These are phyloP conservation scores for Anguilla anguilla DNA, from an alignment of 2,797 vertebrate species.

Conservation along the genomic window DNA sequence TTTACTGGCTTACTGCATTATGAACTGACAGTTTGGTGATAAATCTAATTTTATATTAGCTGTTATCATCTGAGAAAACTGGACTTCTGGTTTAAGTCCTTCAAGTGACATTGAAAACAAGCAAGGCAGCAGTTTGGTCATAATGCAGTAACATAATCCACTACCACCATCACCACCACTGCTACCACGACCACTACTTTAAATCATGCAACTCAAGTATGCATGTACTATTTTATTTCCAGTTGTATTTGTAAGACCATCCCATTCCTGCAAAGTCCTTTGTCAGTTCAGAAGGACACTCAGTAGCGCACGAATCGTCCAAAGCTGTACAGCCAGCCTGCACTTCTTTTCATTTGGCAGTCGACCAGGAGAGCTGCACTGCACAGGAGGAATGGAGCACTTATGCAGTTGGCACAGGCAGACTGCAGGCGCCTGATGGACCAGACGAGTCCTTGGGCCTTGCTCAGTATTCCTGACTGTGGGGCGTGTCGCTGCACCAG, in stretches of 20 bases:
- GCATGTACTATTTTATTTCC: neutral
- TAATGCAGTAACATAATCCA: neutral
- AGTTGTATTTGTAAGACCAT: neutral
- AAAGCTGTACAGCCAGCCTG: neutral
- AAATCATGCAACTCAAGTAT: neutral
- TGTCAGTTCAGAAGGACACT: neutral
- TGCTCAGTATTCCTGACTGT: neutral
- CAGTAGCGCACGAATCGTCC: neutral
- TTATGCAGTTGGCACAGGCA: neutral
- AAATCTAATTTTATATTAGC: neutral
- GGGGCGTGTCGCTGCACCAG: neutral
- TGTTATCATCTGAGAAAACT: neutral
- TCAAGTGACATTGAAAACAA: neutral
- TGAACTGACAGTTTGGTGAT: neutral
- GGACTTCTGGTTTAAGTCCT: neutral
- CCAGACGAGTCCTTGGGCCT: neutral
- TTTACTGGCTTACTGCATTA: neutral
- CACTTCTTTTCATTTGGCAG: neutral
- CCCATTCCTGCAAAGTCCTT: neutral
- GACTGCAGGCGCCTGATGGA: neutral
- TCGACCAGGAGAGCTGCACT: neutral
- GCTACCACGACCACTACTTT: neutral
- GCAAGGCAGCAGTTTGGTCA: neutral
- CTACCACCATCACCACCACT: neutral
- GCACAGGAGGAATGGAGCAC: neutral